Percentiles rank a stretch among this genome's conserved stretches.
Conservation (phyloP, 2,113 vertebrate species). For the Ammodytes dubius region DNA sequence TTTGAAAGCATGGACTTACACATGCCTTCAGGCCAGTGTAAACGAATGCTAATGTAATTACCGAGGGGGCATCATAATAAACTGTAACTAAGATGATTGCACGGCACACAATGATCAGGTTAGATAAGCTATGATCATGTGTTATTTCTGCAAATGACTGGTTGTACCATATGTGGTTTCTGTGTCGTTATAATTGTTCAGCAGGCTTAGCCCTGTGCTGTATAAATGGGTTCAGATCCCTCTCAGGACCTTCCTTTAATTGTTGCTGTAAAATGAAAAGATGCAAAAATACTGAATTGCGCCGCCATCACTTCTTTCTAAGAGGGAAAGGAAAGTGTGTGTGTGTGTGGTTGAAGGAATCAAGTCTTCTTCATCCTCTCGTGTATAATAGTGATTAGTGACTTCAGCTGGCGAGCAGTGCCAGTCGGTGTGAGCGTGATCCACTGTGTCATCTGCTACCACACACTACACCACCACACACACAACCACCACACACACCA, state of each 20-base stretch:
- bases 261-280: slow-evolving; percentile 12
- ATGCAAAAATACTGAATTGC: slow-evolving; percentile 32
- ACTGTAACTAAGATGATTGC: slow-evolving; percentile 86
- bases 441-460: slow-evolving; percentile 71
- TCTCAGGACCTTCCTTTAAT: slow-evolving; percentile 3
- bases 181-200: slow-evolving; percentile 49
- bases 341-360: slow-evolving; percentile 48
- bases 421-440: slow-evolving; percentile 61
- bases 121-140: slow-evolving; percentile 61
- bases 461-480: not conserved
- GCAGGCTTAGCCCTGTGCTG: slow-evolving; percentile 4
- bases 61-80: slow-evolving; percentile 80
- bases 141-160: slow-evolving; percentile 61
- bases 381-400: slow-evolving; percentile 71
- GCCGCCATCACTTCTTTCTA: slow-evolving; percentile 47
- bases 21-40: slow-evolving; percentile 81
- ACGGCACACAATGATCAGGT: slow-evolving; percentile 74
- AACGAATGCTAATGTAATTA: slow-evolving; percentile 87
- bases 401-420: slow-evolving; percentile 69
- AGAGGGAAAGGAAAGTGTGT: slow-evolving; percentile 16
- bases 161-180: slow-evolving; percentile 64
- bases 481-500: slow-evolving; percentile 14
- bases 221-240: slow-evolving; percentile 26
- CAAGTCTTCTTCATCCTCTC: slow-evolving; percentile 52
- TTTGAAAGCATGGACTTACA: slow-evolving; percentile 61